Evolutionary conservation across 2,113 vertebrate species (phyloP), one percentile per base, ranked within the genome.

Genomic region (Camarhynchus parvulus): DNA sequence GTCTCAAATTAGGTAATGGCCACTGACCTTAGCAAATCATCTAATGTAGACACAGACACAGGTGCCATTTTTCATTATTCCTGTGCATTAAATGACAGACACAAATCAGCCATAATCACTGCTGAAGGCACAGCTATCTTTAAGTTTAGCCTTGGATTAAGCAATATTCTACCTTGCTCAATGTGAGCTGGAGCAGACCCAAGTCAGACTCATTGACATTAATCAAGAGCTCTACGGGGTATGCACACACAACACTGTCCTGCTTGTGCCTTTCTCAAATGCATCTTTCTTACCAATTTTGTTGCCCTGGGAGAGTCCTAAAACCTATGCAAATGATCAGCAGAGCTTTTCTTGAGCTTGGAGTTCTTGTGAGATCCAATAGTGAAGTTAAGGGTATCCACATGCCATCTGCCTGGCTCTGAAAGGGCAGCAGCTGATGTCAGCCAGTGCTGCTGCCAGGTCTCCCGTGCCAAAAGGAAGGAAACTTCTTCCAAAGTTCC

Each of bases 81-180:
- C 22, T 87, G 15, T 44, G 37, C 44, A 37, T 73, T 73, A 83
- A 94, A 64, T 76, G 90, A 85, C 62, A 58, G 84, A 30, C 76
- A 90, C 77, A 85, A 93, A 91, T 93, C 81, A 85, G 42, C n/a
- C 53, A 62, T 93, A 91, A 87, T 79, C n/a, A 82, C 31, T 72
- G 33, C 10, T 58, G 92, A 87, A 85, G 53, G 53, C n/a, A 25
- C n/a, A 73, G 62, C 6, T 87, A 37, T 91, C 62, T 74, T 90
- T 61, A 85, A 61, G 1, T 76, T 91, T 85, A 93, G 70, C 90
- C 94, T 95, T 96, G 84, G 66, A 49, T 79, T 87, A 41, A 87
- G 20, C 6, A 91, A 76, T 95, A 88, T 62, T 61, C 75, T 41
- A 17, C 22, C 35, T 87, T 84, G 33, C 21, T 64, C 61, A 67